These are phyloP conservation scores for Danaus melanippus DNA, from an alignment of 1,140 invertebrate genomes.

Conservation along the genomic window DNA sequence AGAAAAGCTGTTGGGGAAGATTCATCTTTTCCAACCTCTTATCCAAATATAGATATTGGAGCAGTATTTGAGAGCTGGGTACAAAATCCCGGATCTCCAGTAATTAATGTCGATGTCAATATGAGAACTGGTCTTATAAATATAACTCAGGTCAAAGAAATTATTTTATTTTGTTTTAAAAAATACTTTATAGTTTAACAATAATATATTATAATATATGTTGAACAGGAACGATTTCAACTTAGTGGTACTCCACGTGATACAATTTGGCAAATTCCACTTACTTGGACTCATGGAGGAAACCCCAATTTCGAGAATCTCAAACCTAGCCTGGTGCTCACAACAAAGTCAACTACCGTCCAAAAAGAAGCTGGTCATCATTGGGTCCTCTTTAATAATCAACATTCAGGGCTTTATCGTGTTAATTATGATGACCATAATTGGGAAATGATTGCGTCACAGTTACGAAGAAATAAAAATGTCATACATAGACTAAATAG, in stretches of 20 bases:
- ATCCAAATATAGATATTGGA: conserved; percentile 55
- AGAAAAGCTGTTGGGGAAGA: conserved; percentile 78
- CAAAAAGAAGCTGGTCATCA: conserved; percentile 44
- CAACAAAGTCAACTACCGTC: conserved; percentile 31
- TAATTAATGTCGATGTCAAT: conserved; percentile 74
- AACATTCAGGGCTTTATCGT: conserved; percentile 83
- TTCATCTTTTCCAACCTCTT: conserved; percentile 76
- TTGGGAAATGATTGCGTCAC: conserved; percentile 76
- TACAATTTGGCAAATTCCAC: conserved; percentile 74
- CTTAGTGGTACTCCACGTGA: conserved; percentile 48
- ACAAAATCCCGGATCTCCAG: conserved; percentile 81
- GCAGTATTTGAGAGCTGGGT: conserved; percentile 81
- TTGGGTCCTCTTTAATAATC: conserved; percentile 81
- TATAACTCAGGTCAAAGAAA: conserved; percentile 41
- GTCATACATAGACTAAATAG: conserved; percentile 80
- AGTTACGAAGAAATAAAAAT: conserved; percentile 61
- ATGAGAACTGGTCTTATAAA: conserved; percentile 47
- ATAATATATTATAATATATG: conserved; percentile 9
- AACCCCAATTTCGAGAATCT: conserved; percentile 71
- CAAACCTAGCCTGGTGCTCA: conserved; percentile 60
- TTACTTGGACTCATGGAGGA: conserved; percentile 71
- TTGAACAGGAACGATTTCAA: conserved; percentile 70
- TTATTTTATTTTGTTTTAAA: conserved; percentile 9
- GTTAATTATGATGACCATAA: conserved; percentile 82
- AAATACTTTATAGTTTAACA: neutral